Conservation (phyloP, 2,797 vertebrate genomes). For the Eremophila alpestris region DNA sequence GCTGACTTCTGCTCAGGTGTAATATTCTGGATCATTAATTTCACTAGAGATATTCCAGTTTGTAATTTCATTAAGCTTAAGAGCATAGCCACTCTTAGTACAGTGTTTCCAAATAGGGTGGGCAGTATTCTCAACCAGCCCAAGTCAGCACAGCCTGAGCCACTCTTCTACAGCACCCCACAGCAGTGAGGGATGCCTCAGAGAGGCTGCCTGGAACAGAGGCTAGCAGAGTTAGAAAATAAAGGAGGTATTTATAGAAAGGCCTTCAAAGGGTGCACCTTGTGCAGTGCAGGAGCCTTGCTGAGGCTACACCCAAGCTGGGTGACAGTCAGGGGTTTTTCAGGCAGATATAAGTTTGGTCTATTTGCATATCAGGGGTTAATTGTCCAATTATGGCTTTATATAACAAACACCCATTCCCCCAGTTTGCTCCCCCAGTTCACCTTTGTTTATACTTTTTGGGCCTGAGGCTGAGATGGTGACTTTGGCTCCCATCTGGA, state of each 20-base stretch:
- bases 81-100: slow-evolving; percentile 69
- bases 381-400: neutral
- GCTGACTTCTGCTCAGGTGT: slow-evolving; percentile 66
- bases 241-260: neutral
- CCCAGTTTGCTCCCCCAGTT: neutral
- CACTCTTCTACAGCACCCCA: neutral
- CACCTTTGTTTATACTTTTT: neutral
- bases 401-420: too few species aligned
- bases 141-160: neutral
- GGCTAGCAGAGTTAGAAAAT: neutral
- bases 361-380: neutral
- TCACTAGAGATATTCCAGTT: slow-evolving; percentile 68
- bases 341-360: too few species aligned
- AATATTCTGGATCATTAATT: slow-evolving; percentile 82
- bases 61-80: slow-evolving; percentile 80
- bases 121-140: neutral
- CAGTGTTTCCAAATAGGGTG: slow-evolving; percentile 67
- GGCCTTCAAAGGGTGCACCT: neutral
- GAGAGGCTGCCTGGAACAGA: neutral
- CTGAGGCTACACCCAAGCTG: neutral
- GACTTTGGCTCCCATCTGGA: neutral
- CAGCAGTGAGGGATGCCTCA: neutral
- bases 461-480: neutral
- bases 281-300: neutral
- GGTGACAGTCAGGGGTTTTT: fast-evolving